Base-by-base conservation (phyloP, 2,888 invertebrate species). In the Lasioglossum oenotherae region DNA sequence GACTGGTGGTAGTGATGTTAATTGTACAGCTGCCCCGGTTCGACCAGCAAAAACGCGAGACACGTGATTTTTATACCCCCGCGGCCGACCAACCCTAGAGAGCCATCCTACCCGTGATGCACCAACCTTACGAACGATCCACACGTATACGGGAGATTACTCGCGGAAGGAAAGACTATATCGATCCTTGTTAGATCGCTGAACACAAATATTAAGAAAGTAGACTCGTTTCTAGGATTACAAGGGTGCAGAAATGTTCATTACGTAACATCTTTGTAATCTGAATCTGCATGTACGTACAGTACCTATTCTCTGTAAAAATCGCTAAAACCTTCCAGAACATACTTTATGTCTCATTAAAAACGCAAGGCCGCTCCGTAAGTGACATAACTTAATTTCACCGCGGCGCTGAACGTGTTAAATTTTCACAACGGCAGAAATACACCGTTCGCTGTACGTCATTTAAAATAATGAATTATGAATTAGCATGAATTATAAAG, bases 21-120 rank as follows among this genome's bases (percentile, higher is more conserved):
- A 89, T 89, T 89, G 84, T 74, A 82, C 80, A 74, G 75, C 67
- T 64, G 57, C 44, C 14, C 31, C 31, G 78, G 44, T 67, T 27
- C 64, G 75, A 87, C 53, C 41, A 75, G 38, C 69, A 85, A 76
- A 75, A 75, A 60, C 75, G 41, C 60, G 75, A 41, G 75, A 35
- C 75, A 60, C 57, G 41, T 38, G 75, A 64, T 76, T 76, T 76
- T 64, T 76, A 64, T n/a, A 27, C 60, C 44, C 60, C 60, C n/a
- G 60, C 75, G 23, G 14, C 19, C 38, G 44, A 44, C 64, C 64
- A 76, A 27, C 64, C 75, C 60, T n/a, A 27, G 64, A 27, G 64
- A 44, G 19, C 75, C 41, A 76, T 44, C 44, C 75, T 19, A 19
- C 14, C 27, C 16, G 1, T 27, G 60, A 60, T 75, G 41, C 57